Conservation (phyloP, 2,888 invertebrate genomes). For the Plagiodera versicolora region DNA sequence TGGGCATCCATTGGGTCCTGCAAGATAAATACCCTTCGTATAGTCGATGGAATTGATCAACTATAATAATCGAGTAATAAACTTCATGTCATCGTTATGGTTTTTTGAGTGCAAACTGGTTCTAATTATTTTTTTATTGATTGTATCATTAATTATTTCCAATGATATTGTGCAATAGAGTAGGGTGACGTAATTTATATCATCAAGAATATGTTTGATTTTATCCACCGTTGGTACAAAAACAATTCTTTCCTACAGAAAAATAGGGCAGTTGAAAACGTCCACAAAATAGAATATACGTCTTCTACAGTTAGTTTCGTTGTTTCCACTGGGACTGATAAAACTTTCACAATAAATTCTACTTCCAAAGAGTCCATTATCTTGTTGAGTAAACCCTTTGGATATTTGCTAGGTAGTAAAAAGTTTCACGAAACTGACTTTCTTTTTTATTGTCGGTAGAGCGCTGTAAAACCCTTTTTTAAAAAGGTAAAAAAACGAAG, state of each 20-base stretch:
- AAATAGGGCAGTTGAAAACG: too few species aligned
- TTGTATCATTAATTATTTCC: too few species aligned
- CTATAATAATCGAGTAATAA: not conserved
- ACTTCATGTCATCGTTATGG: too few species aligned
- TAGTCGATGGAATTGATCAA: not conserved
- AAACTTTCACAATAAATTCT: constrained; percentile 27
- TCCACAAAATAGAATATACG: constrained; percentile 4
- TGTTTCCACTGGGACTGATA: constrained; percentile 14
- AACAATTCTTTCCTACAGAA: too few species aligned
- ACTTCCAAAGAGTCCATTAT: constrained; percentile 24
- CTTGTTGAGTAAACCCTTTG: constrained; percentile 31
- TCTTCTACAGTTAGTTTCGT: constrained; percentile 6
- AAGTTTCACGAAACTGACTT: constrained; percentile 39
- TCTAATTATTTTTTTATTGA: too few species aligned
- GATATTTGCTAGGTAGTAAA: constrained; percentile 39
- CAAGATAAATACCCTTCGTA: constrained; percentile 49
- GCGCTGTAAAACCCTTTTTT: constrained; percentile 43
- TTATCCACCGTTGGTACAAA: too few species aligned
- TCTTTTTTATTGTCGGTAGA: constrained; percentile 41
- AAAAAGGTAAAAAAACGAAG: constrained; percentile 37
- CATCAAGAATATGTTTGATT: too few species aligned
- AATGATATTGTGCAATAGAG: too few species aligned
- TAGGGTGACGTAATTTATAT: too few species aligned
- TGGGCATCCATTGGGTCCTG: constrained; percentile 95
- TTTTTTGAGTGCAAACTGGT: too few species aligned